Percentiles rank a stretch among this genome's conserved stretches.
These are phyloP conservation scores for Pseudococcus longispinus DNA, from an alignment of 2,888 invertebrate species.

Conservation along the genomic window DNA sequence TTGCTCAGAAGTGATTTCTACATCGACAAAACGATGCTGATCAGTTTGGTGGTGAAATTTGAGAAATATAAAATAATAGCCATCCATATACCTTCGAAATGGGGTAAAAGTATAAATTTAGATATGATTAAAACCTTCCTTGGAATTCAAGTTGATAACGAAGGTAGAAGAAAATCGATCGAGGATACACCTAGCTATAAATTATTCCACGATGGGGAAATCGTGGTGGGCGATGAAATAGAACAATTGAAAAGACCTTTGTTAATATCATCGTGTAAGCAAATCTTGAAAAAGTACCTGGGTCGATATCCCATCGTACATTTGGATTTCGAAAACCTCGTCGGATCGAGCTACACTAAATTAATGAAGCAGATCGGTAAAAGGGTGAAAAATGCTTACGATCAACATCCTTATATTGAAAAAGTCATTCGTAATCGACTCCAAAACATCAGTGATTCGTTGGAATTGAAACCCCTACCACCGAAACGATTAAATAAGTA, in stretches of 20 bases:
- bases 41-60: neutral
- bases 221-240: neutral
- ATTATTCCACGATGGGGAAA: neutral
- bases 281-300: neutral
- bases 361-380: neutral
- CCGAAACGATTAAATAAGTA: neutral
- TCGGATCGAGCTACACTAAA: neutral
- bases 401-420: neutral
- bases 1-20: neutral
- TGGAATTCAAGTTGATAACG: neutral
- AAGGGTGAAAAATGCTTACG: neutral
- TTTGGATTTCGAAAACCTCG: neutral
- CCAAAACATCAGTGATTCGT: neutral
- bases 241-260: neutral
- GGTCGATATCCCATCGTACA: neutral
- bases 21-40: slow-evolving; percentile 5
- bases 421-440: neutral
- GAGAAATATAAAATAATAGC: neutral
- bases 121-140: neutral
- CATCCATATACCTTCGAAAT: slow-evolving; percentile 10
- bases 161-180: neutral
- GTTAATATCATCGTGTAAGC: neutral
- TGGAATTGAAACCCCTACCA: neutral
- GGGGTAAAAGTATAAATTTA: neutral
- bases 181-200: neutral